phyloP scores from a whole-genome alignment of 1,140 invertebrate genomes.

The Akabosia matsudoensis region DNA sequence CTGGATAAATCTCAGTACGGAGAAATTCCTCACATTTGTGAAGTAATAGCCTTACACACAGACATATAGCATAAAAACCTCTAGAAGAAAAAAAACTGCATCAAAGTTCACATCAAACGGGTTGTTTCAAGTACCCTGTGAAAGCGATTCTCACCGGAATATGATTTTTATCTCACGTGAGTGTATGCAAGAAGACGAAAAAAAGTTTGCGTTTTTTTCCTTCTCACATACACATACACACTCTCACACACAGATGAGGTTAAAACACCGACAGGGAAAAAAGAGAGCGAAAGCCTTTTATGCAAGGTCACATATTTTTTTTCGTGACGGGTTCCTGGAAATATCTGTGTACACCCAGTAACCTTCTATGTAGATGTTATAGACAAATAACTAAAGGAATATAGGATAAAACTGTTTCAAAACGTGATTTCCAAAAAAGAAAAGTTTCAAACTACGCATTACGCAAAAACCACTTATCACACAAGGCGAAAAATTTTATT shows the following conservation, averaged over 20 bases:
- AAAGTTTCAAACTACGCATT: no score
- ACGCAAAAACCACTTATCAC: no score
- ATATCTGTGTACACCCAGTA: not conserved
- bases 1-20: no score
- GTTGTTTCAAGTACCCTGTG: not conserved
- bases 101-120: no score
- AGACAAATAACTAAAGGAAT: no score
- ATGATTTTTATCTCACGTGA: not conserved
- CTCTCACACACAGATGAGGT: not conserved
- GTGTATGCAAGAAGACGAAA: not conserved
- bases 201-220: no score
- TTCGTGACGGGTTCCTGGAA: not conserved
- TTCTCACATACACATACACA: no score
- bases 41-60: not conserved
- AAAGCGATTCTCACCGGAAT: not conserved
- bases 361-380: no score
- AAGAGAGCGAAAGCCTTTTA: not conserved
- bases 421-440: no score
- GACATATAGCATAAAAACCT: not conserved
- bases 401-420: no score
- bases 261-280: not conserved
- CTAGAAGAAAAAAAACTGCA: not conserved
- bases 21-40: not conserved
- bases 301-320: not conserved
- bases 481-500: no score